Base-by-base conservation (phyloP, 2,797 vertebrate species). In the Pangasius macronema region DNA sequence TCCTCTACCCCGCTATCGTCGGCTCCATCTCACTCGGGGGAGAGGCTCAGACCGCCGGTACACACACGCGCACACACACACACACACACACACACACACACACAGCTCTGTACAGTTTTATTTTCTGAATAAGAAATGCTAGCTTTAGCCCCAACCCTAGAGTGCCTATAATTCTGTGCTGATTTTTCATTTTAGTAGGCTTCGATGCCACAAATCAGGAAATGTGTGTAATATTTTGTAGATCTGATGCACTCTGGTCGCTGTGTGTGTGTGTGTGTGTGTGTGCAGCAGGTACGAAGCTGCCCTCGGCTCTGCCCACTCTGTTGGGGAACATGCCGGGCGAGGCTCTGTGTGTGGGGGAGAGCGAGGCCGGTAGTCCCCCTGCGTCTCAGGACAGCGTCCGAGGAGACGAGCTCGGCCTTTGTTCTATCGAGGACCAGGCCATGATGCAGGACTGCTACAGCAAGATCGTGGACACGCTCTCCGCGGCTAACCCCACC, bases 401-500 rank as follows among this genome's bases (percentile, higher is more conserved):
- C 14, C 96, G 94, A 51, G 97, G 96, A 18, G 98, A 97, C 5
- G 98, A 98, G 87, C 93, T 96, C 33, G 95, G 96, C 75, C 94
- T 95, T 91, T 97, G 97, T 77, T 96, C 97, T 86, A 98, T 97
- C 89, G 97, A 99, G 90, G 98, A 99, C 92, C 98, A 99, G 93
- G 98, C 98, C 81, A 99, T 99, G 98, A 99, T 99, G 99, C 98
- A 99, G 90, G 98, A 99, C 91, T 99, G 98, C 92, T 99, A 99
- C 94, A 99, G 97, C 96, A 99, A 99, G 95, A 99, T 99, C 0
- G 99, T 99, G 53, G 99, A 99, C 90, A 99, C 98, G 79, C 94
- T 99, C 53, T 99, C 98, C 9, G 92, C 97, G 57, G 98, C 97
- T 82, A 99, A 98, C 93, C 98, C 98, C 3, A 99, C 97, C n/a